Evolutionary conservation across 2,113 vertebrate genomes (phyloP).

Genomic region (Ursus arctos): DNA sequence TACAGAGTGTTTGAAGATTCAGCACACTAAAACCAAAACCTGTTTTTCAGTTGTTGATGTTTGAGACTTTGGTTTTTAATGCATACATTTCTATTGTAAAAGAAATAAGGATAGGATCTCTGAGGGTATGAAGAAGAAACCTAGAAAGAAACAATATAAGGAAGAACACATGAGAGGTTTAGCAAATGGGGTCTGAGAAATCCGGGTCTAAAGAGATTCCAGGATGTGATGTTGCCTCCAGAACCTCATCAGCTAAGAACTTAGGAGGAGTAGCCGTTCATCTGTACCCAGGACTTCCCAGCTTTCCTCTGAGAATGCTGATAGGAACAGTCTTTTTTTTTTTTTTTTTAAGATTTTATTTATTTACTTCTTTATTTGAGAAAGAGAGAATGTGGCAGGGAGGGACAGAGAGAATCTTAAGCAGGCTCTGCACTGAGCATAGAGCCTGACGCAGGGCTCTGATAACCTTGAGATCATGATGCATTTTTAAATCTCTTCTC

Average conservation of each 20-base stretch:
- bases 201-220: not conserved
- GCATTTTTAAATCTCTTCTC: not conserved
- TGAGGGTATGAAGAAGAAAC: not conserved
- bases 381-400: not conserved
- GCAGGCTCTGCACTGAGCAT: not conserved
- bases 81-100: not conserved
- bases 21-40: not conserved
- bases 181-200: not conserved
- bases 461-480: not conserved
- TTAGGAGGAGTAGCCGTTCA: not conserved
- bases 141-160: not conserved
- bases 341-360: not conserved
- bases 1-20: not conserved
- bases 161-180: not conserved
- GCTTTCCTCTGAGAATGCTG: not conserved
- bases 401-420: not conserved
- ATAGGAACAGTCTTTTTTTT: not conserved
- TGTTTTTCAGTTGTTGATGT: not conserved
- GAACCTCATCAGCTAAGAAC: not conserved
- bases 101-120: not conserved
- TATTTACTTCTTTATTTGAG: not conserved
- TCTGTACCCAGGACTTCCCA: not conserved
- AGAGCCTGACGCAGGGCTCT: not conserved
- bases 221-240: not conserved
- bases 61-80: not conserved